A percentile compares a stretch with the other conserved stretches of the same genome.
phyloP scores from a whole-genome alignment of 1,140 invertebrate genomes.

The Trachymyrmex cornetzi region DNA sequence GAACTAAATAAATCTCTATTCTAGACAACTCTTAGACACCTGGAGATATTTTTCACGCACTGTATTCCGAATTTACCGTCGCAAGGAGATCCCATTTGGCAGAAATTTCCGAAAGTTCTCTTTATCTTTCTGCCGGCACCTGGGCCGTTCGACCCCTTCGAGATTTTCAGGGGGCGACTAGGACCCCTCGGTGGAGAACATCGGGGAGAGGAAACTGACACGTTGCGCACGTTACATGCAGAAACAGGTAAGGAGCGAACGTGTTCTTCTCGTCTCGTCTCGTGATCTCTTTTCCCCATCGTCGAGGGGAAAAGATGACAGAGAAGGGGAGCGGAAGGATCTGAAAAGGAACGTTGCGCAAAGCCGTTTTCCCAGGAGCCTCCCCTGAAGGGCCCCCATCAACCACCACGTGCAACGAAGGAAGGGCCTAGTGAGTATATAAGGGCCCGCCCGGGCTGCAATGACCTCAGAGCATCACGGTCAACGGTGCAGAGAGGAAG shows the following conservation, averaged over 20 bases:
- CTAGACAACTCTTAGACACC: background rate
- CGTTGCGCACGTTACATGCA: constrained; percentile 19
- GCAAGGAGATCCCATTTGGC: background rate
- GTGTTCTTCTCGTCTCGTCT: constrained; percentile 13
- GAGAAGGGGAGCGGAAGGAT: background rate
- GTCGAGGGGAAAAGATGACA: background rate
- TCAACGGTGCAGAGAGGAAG: constrained; percentile 24
- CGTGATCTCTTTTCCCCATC: constrained; percentile 28
- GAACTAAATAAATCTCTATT: constrained; percentile 22
- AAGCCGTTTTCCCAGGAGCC: constrained; percentile 46
- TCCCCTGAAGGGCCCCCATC: constrained; percentile 28
- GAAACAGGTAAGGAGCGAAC: constrained; percentile 55
- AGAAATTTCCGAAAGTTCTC: constrained; percentile 24
- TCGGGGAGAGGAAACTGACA: constrained; percentile 21
- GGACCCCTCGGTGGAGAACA: constrained; percentile 17
- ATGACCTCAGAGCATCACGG: constrained; percentile 29
- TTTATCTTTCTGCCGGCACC: constrained; percentile 32
- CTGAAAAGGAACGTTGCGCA: constrained; percentile 45
- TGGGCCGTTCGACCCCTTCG: constrained; percentile 38
- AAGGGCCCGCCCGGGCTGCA: constrained; percentile 24
- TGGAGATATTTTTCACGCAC: constrained; percentile 15
- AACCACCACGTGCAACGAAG: constrained; percentile 6
- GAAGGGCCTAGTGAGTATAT: constrained; percentile 55
- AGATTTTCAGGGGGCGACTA: constrained; percentile 14
- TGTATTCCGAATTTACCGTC: background rate